phyloP scores from a whole-genome alignment of 2,113 vertebrate species.

The Trinectes maculatus region DNA sequence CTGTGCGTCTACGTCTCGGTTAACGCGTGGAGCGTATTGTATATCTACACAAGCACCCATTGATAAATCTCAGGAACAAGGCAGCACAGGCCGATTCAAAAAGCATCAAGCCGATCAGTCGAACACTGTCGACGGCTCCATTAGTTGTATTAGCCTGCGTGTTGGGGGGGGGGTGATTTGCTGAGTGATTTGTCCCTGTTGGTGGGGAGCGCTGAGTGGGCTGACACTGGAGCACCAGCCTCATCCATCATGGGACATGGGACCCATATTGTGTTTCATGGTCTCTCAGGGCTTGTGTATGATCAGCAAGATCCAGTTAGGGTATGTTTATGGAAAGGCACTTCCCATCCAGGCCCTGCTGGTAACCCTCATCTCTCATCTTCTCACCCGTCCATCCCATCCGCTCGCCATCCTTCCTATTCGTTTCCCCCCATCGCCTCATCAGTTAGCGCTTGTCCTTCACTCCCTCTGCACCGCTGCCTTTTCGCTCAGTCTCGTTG shows the following conservation, averaged over 20 bases:
- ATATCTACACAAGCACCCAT: conserved; percentile 34
- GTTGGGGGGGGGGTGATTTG: conserved; percentile 36
- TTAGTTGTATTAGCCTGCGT: conserved; percentile 66
- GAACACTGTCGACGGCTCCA: conserved; percentile 59
- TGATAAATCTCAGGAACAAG: conserved; percentile 30
- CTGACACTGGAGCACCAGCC: conserved; percentile 50
- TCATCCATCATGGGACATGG: conserved; percentile 73
- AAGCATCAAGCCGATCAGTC: conserved; percentile 41
- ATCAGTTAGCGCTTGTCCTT: too few species aligned
- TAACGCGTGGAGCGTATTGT: conserved; percentile 11
- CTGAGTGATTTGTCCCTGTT: conserved; percentile 70
- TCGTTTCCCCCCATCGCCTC: conserved; percentile 34
- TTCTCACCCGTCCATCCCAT: conserved; percentile 47
- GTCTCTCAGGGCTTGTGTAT: conserved; percentile 59
- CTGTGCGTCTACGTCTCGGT: not conserved
- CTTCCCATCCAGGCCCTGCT: conserved; percentile 42
- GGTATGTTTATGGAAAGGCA: conserved; percentile 64
- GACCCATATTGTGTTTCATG: conserved; percentile 64
- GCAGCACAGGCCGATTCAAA: conserved; percentile 38
- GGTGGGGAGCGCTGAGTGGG: conserved; percentile 61
- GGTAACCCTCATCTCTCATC: conserved; percentile 58
- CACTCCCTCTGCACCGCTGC: too few species aligned
- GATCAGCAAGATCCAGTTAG: conserved; percentile 64
- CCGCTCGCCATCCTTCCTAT: conserved; percentile 6
- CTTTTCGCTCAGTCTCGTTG: conserved; percentile 12